phyloP scores from a whole-genome alignment of 2,797 vertebrate species.

The Danionella dracula region DNA sequence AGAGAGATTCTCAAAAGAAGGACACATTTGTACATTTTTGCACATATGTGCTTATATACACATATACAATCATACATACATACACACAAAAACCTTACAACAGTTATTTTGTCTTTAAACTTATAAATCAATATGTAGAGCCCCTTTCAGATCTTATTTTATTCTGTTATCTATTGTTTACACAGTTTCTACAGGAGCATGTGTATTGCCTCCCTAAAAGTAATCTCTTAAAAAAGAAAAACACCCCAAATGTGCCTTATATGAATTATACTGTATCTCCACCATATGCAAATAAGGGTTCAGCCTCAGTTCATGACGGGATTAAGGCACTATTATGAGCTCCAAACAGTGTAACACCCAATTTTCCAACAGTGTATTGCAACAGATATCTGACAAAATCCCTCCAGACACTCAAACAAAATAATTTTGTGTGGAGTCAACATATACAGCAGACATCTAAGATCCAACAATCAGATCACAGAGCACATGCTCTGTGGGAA shows the following conservation, averaged over 20 bases:
- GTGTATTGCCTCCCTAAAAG: not conserved
- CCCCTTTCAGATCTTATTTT: too few species aligned
- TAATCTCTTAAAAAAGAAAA: not conserved
- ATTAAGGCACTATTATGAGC: constrained; percentile 59
- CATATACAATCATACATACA: too few species aligned
- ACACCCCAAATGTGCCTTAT: not conserved
- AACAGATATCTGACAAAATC: constrained; percentile 50
- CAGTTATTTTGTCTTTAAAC: too few species aligned
- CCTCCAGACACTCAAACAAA: constrained; percentile 47
- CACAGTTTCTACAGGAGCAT: too few species aligned
- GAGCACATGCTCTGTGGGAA: constrained; percentile 51
- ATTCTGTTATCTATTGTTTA: too few species aligned
- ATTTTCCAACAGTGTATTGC: constrained; percentile 56
- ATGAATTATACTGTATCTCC: constrained; percentile 21
- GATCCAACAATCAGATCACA: constrained; percentile 52
- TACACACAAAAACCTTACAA: too few species aligned
- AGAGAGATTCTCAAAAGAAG: too few species aligned
- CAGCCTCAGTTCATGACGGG: constrained; percentile 67
- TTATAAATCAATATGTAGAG: too few species aligned
- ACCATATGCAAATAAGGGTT: constrained; percentile 60
- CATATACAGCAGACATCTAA: constrained; percentile 40
- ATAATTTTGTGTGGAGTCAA: constrained; percentile 60
- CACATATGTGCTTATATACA: too few species aligned
- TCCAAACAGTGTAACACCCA: constrained; percentile 52
- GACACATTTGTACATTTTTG: too few species aligned